phyloP scores from a whole-genome alignment of 2,797 vertebrate genomes.

The Oryzias sinensis region DNA sequence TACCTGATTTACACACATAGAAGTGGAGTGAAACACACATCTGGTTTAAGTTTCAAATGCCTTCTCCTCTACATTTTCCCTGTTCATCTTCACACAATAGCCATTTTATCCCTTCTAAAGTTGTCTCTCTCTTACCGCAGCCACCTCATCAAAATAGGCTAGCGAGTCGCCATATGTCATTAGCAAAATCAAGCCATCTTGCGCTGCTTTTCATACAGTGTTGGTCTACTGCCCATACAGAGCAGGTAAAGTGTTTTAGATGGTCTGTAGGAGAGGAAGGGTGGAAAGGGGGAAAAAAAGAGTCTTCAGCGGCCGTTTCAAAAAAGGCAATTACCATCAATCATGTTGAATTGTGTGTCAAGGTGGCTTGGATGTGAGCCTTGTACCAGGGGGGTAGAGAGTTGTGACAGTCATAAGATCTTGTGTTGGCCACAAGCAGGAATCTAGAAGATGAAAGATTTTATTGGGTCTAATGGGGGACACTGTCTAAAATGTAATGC shows the following conservation, averaged over 20 bases:
- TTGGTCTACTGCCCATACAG: constrained; percentile 26
- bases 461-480: constrained; percentile 63
- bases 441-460: constrained; percentile 63
- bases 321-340: constrained; percentile 76
- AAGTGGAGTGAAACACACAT: constrained; percentile 56
- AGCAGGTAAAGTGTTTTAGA: constrained; percentile 50
- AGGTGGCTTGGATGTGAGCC: constrained; percentile 72
- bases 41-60: constrained; percentile 77
- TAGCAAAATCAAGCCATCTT: constrained; percentile 64
- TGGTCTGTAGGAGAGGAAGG: constrained; percentile 18
- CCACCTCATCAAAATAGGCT: constrained; percentile 48
- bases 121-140: constrained; percentile 32
- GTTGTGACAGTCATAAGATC: constrained; percentile 68
- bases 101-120: constrained; percentile 70
- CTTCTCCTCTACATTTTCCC: constrained; percentile 65
- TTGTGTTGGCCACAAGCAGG: constrained; percentile 48
- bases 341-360: constrained; percentile 72
- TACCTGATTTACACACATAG: constrained; percentile 20
- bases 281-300: constrained; percentile 23
- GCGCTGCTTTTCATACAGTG: constrained; percentile 23
- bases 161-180: constrained; percentile 65
- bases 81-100: constrained; percentile 72
- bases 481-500: constrained; percentile 66
- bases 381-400: constrained; percentile 41
- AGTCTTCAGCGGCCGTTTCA: constrained; percentile 57